Evolutionary conservation across 2,797 vertebrate species (phyloP).

Genomic region (Petrocephalus sullivani): DNA sequence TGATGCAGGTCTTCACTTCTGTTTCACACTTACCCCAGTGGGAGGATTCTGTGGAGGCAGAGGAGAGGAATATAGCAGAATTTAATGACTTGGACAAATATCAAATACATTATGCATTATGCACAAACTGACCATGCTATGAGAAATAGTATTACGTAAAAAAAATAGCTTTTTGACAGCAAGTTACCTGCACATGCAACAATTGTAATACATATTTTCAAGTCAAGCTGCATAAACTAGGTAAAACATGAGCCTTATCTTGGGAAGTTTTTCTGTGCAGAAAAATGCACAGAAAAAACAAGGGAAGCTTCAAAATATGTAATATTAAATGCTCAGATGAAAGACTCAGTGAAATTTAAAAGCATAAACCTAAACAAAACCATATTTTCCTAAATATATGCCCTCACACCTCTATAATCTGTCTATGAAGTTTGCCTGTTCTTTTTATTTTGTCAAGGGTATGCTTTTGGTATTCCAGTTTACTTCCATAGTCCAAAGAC

Average conservation of each 20-base stretch:
- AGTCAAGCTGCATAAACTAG: neutral
- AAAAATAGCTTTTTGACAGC: neutral
- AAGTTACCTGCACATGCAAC: neutral
- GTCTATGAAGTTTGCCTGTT: neutral
- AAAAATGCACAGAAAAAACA: neutral
- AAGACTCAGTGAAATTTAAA: neutral
- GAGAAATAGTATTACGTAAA: neutral
- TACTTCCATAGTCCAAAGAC: neutral
- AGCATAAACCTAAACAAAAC: neutral
- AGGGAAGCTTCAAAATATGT: neutral
- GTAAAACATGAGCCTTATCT: neutral
- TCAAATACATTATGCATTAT: neutral
- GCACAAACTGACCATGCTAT: neutral
- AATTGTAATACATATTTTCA: neutral
- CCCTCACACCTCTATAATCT: neutral
- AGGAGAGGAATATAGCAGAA: neutral
- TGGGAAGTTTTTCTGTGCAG: neutral
- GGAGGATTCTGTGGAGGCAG: constrained; percentile 5
- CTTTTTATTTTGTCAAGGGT: neutral
- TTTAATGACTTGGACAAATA: neutral
- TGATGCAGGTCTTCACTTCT: neutral
- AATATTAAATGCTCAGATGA: neutral
- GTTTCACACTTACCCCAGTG: neutral
- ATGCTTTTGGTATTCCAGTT: neutral
- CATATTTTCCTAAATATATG: neutral